phyloP scores from a whole-genome alignment of 2,113 vertebrate species.

The Dendropsophus ebraccatus region DNA sequence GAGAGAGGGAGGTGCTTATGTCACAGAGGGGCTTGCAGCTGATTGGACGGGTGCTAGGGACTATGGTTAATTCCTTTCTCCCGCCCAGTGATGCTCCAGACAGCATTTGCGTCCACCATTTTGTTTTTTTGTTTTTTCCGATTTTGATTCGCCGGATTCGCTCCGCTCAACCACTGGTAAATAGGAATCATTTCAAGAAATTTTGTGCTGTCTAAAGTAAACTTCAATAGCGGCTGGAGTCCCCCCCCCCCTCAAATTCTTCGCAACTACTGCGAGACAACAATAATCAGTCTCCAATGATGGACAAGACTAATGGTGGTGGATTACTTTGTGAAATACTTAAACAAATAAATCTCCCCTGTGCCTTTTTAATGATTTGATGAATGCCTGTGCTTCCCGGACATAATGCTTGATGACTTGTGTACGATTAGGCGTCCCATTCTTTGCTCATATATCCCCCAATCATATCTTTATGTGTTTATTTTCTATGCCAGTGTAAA shows the following conservation, averaged over 20 bases:
- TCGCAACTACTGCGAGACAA: conserved; percentile 7
- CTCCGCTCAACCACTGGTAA: too few relatives aligned
- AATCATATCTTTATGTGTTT: background rate
- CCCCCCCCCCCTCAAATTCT: background rate
- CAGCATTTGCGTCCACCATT: too few relatives aligned
- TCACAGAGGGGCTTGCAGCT: too few relatives aligned
- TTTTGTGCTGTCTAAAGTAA: too few relatives aligned
- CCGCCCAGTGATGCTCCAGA: too few relatives aligned
- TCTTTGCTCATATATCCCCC: background rate
- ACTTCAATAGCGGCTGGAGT: too few relatives aligned
- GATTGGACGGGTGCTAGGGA: too few relatives aligned
- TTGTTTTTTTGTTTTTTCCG: too few relatives aligned
- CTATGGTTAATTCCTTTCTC: too few relatives aligned
- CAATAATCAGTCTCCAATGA: conserved; percentile 49
- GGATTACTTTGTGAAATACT: conserved; percentile 36
- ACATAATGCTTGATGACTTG: conserved; percentile 11
- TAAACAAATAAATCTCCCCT: conserved; percentile 49
- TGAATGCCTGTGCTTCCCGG: conserved; percentile 37
- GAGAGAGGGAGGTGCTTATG: too few relatives aligned
- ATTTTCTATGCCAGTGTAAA: background rate
- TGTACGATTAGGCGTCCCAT: conserved; percentile 3
- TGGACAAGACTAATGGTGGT: conserved; percentile 23
- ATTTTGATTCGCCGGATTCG: too few relatives aligned
- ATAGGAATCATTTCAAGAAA: too few relatives aligned
- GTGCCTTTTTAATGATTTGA: conserved; percentile 50